phyloP scores from a whole-genome alignment of 2,888 invertebrate genomes.

The Argyra leucocephala region DNA sequence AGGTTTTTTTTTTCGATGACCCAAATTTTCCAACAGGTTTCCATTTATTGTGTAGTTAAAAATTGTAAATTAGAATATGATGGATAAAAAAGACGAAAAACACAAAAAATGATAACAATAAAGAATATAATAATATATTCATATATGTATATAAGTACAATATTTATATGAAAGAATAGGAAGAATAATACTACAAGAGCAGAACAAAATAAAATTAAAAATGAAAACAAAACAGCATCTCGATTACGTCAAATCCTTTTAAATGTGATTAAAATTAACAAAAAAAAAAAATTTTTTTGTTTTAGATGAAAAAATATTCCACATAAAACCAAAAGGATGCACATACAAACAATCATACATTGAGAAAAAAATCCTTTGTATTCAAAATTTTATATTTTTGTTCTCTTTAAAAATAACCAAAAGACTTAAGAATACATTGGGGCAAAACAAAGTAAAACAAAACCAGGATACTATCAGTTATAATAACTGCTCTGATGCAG shows the following conservation, averaged over 20 bases:
- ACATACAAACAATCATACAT: too few species aligned
- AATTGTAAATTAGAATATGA: slow-evolving; percentile 1
- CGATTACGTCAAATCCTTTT: slow-evolving; percentile 3
- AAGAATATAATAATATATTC: too few species aligned
- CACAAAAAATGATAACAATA: too few species aligned
- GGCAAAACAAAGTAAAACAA: not conserved
- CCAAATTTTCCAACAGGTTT: slow-evolving; percentile 4
- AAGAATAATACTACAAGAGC: not conserved
- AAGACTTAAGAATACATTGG: not conserved
- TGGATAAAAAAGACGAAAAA: not conserved
- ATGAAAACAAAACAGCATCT: not conserved
- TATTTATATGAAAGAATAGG: not conserved
- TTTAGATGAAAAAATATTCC: not conserved
- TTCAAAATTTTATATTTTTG: too few species aligned
- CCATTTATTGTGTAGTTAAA: not conserved
- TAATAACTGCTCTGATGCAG: not conserved
- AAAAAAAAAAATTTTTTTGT: not conserved
- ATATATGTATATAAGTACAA: too few species aligned
- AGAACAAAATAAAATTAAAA: not conserved
- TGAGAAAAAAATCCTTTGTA: too few species aligned
- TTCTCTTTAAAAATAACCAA: not conserved
- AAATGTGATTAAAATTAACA: slow-evolving; percentile 6
- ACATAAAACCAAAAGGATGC: too few species aligned
- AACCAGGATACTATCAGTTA: not conserved
- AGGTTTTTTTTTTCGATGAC: not conserved